These are phyloP conservation scores for Zaprionus taronus DNA, from an alignment of 1,140 invertebrate genomes.

Conservation along the genomic window DNA sequence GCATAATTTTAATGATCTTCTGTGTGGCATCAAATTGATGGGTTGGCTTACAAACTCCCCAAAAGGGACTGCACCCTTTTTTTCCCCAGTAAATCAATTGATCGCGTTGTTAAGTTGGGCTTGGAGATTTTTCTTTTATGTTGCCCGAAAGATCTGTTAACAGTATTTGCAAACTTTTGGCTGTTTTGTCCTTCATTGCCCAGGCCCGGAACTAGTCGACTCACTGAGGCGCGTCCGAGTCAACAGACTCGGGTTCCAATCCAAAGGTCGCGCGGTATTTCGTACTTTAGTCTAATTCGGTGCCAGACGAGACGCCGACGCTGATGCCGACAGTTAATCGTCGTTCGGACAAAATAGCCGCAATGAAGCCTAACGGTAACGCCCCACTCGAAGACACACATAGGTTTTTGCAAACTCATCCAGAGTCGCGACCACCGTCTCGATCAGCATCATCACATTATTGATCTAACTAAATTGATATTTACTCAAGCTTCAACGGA, in stretches of 20 bases:
- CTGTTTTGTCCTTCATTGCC: neutral
- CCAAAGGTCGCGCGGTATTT: slow-evolving; percentile 18
- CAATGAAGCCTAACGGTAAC: slow-evolving; percentile 42
- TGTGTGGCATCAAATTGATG: neutral
- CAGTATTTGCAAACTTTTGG: slow-evolving; percentile 16
- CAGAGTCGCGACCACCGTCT: neutral
- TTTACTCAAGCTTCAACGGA: slow-evolving; percentile 29
- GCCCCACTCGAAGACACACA: neutral
- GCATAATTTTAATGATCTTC: slow-evolving; percentile 19
- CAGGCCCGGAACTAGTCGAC: slow-evolving; percentile 45
- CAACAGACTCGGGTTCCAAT: slow-evolving; percentile 1
- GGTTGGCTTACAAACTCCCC: neutral
- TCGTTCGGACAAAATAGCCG: slow-evolving; percentile 26
- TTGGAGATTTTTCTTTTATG: neutral
- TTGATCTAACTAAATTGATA: slow-evolving; percentile 38
- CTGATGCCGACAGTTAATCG: slow-evolving; percentile 9
- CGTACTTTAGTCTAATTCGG: slow-evolving; percentile 18
- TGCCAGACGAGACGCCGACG: slow-evolving; percentile 22
- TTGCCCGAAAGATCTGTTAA: neutral
- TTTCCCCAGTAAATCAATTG: neutral
- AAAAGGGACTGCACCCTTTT: slow-evolving; percentile 10
- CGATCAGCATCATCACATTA: slow-evolving; percentile 9
- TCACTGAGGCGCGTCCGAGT: slow-evolving; percentile 40
- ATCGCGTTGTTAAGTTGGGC: neutral
- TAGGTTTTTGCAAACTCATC: slow-evolving; percentile 32